Conservation (phyloP, 1,140 invertebrate species). For the Drosophila malerkotliana region DNA sequence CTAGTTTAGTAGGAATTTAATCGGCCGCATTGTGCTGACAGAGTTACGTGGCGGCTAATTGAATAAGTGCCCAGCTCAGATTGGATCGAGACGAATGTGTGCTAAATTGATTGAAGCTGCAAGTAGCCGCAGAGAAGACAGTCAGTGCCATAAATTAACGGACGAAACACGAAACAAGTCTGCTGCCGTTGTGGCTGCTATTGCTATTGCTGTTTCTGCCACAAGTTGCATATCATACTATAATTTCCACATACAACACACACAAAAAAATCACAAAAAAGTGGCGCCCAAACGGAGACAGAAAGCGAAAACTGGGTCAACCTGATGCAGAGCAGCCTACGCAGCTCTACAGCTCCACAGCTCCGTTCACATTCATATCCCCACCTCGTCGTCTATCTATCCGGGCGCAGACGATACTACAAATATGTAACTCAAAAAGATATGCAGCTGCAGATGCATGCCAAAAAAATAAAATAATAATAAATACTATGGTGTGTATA, state of each 20-base stretch:
- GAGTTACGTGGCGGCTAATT: slow-evolving; percentile 72
- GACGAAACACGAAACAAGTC: slow-evolving; percentile 57
- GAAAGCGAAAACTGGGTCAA: slow-evolving; percentile 80
- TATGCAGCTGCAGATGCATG: slow-evolving; percentile 69
- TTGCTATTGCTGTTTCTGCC: slow-evolving; percentile 3
- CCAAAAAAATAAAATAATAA: slow-evolving; percentile 48
- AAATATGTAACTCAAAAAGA: slow-evolving; percentile 72
- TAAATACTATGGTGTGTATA: slow-evolving; percentile 23
- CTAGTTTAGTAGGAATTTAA: slow-evolving; percentile 77
- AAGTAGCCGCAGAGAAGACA: slow-evolving; percentile 5
- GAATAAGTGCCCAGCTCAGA: slow-evolving; percentile 55
- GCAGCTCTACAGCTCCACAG: slow-evolving; percentile 37
- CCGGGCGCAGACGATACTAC: slow-evolving; percentile 64
- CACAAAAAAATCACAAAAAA: slow-evolving; percentile 48
- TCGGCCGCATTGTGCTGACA: slow-evolving; percentile 7
- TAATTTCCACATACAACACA: slow-evolving; percentile 70
- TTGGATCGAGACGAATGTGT: slow-evolving; percentile 54
- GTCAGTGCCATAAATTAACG: slow-evolving; percentile 64
- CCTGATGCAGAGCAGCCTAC: slow-evolving; percentile 76
- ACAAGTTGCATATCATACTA: slow-evolving; percentile 67
- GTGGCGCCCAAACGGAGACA: slow-evolving; percentile 50
- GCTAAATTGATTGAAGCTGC: slow-evolving; percentile 70
- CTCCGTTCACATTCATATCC: slow-evolving; percentile 2
- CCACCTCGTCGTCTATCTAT: slow-evolving; percentile 58
- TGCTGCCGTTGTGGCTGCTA: slow-evolving; percentile 25